phyloP scores from a whole-genome alignment of 2,113 vertebrate species.

The Rana temporaria region DNA sequence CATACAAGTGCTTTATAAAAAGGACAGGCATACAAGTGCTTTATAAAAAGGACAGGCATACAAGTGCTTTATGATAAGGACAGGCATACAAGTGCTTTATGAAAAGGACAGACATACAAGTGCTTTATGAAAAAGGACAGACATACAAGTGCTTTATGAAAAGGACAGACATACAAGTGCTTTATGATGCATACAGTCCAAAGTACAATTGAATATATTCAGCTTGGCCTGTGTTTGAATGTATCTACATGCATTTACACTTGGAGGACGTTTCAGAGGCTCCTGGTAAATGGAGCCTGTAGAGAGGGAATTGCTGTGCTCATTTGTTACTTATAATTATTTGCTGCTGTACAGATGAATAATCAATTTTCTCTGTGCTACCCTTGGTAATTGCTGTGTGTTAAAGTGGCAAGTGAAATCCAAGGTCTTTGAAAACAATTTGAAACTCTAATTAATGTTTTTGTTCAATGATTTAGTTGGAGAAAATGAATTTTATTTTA shows the following conservation, averaged over 20 bases:
- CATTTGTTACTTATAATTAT: slow-evolving; percentile 44
- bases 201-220: not conserved
- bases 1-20: no score
- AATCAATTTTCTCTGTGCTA: slow-evolving; percentile 17
- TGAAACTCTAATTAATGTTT: not conserved
- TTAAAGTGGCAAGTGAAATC: slow-evolving; percentile 9
- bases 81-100: no score
- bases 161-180: no score
- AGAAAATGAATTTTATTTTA: not conserved
- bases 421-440: slow-evolving; percentile 26
- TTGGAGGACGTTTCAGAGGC: not conserved
- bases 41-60: no score
- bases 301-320: not conserved
- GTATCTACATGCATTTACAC: not conserved
- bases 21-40: no score
- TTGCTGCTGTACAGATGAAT: slow-evolving; percentile 20
- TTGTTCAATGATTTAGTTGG: slow-evolving; percentile 14
- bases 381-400: slow-evolving; percentile 9
- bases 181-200: not conserved
- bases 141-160: not conserved
- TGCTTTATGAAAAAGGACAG: not conserved
- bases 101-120: no score
- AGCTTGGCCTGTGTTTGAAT: not conserved
- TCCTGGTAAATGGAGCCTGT: slow-evolving; percentile 10
- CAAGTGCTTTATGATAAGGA: not conserved